Base-by-base conservation (phyloP, 2,113 vertebrate genomes). In the Guaruba guarouba region DNA sequence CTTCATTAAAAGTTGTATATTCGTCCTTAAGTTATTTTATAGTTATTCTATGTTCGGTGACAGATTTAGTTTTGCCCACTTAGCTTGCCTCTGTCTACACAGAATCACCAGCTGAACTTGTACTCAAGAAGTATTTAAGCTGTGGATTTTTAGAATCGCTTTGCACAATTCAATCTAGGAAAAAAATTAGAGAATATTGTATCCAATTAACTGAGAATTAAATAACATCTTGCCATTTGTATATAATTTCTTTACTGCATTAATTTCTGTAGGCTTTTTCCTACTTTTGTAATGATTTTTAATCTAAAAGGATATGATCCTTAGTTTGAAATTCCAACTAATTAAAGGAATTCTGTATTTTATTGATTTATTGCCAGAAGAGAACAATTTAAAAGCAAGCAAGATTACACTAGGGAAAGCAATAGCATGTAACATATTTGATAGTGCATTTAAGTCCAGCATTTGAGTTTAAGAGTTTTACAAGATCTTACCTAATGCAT, bases 301-400 rank as follows among this genome's bases (percentile, higher is more conserved):
- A 90, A 92, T 82, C 77, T 92, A 79, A 74, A 96, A 94, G 59
- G 67, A 88, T 93, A 83, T 83, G 64, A 84, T 0, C 4, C 12
- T 89, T 93, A 62, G 39, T 89, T 80, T 93, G 48, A 97, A 95
- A 94, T 71, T 95, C 76, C 37, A 95, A n/a, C 81, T 94, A 92
- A 88, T 94, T 97, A 92, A 90, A 89, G 62, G 69, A 93, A 95
- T 89, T 83, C 61, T 96, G 68, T 84, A 80, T 93, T 96, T 97
- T 95, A 96, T 88, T 96, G 86, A 89, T 96, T 91, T 92, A 17
- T 82, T 95, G 82, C 67, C 91, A 95, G 73, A 94, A 95, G 41
- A 94, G 37, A 93, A 43, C 37, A 80, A 87, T 85, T 95, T 83
- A 69, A 89, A 93, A 85, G 19, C n/a, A 91, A 84, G 62, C 28